Conservation (phyloP, 92 coral and sea anemone genomes). For the Diadumene lineata region DNA sequence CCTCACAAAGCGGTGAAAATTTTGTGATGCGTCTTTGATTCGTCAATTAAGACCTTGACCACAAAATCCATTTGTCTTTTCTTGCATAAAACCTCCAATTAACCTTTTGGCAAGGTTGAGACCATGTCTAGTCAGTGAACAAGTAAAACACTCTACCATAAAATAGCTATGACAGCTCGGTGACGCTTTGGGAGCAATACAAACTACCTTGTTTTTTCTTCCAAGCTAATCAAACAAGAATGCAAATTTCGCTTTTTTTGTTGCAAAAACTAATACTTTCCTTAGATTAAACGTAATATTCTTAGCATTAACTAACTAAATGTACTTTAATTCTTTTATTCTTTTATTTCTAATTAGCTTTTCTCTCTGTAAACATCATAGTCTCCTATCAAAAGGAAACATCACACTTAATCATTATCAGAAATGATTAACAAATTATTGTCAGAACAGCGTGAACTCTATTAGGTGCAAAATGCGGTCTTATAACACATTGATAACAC, state of each 20-base stretch:
- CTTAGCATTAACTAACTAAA: background rate
- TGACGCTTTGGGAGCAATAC: slow-evolving; percentile 21
- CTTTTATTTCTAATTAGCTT: slow-evolving; percentile 30
- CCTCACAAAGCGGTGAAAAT: slow-evolving; percentile 4
- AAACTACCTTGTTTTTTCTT: slow-evolving; percentile 19
- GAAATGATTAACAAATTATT: slow-evolving; percentile 21
- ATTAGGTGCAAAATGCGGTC: slow-evolving; percentile 14
- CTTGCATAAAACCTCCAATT: slow-evolving; percentile 25
- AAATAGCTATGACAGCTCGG: slow-evolving; percentile 28
- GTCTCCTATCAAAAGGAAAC: slow-evolving; percentile 25
- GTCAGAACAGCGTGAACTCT: background rate
- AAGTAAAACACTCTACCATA: slow-evolving; percentile 23
- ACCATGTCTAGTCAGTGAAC: slow-evolving; percentile 32
- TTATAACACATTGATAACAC: background rate
- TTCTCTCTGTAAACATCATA: slow-evolving; percentile 5
- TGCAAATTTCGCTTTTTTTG: slow-evolving; percentile 19
- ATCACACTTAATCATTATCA: slow-evolving; percentile 21
- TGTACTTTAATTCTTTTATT: too few relatives aligned
- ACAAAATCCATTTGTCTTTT: slow-evolving; percentile 21
- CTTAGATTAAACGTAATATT: slow-evolving; percentile 23
- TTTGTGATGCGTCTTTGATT: slow-evolving; percentile 1
- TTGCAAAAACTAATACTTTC: slow-evolving; percentile 21
- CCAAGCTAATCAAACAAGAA: slow-evolving; percentile 15
- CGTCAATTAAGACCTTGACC: slow-evolving; percentile 20
- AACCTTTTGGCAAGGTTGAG: slow-evolving; percentile 27